phyloP scores from a whole-genome alignment of 1,140 invertebrate species.

The Aphelenchoides fujianensis region DNA sequence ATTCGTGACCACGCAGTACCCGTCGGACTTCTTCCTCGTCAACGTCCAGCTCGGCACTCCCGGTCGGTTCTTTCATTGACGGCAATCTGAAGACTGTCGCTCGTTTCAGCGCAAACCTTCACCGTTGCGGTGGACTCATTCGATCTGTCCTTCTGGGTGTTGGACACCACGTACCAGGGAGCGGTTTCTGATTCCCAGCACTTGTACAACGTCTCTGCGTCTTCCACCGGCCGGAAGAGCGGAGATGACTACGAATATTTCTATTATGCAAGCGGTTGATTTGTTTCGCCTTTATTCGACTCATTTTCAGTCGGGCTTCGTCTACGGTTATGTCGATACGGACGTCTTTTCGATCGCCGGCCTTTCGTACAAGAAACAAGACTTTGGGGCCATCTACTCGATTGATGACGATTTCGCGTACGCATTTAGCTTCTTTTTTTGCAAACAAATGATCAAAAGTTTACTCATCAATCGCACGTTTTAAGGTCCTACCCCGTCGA shows the following conservation, averaged over 20 bases:
- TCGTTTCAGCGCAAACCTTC: background rate
- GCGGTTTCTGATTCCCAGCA: background rate
- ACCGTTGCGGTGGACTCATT: background rate
- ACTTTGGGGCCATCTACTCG: background rate
- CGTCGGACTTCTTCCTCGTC: background rate
- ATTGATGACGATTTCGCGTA: background rate
- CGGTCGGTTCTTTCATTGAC: too few relatives aligned
- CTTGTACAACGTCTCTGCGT: too few relatives aligned
- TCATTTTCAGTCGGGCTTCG: too few relatives aligned
- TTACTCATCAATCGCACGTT: too few relatives aligned
- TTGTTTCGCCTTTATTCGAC: too few relatives aligned
- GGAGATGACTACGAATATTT: background rate
- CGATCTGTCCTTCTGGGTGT: background rate
- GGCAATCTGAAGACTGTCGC: background rate
- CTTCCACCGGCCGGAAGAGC: background rate
- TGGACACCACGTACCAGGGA: background rate
- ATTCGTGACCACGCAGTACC: background rate
- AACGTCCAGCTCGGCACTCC: background rate
- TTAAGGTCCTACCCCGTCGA: background rate
- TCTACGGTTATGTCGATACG: background rate
- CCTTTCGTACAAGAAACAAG: background rate
- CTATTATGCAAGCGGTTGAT: background rate
- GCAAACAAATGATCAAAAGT: too few relatives aligned
- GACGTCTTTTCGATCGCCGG: background rate
- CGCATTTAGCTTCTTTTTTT: too few relatives aligned